These are phyloP conservation scores for Bradypodion pumilum DNA, from an alignment of 2,797 vertebrate genomes.

Conservation along the genomic window DNA sequence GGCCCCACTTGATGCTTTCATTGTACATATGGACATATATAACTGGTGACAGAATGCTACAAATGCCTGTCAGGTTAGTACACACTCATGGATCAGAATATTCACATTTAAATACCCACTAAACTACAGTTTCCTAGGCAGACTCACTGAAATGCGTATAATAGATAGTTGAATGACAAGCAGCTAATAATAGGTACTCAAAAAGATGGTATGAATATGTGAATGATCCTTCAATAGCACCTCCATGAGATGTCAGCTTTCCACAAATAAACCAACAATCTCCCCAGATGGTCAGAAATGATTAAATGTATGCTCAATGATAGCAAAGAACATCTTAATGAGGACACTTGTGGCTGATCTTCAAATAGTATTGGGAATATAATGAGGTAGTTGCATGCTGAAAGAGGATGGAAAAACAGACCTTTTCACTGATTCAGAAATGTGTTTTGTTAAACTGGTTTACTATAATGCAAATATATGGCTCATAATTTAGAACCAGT, in stretches of 20 bases:
- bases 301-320: slow-evolving; percentile 1
- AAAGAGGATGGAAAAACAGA: not conserved
- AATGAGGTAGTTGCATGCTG: slow-evolving; percentile 15
- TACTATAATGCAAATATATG: slow-evolving; percentile 9
- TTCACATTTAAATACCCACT: slow-evolving; percentile 3
- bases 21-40: not conserved
- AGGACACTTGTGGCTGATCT: slow-evolving; percentile 11
- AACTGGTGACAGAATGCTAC: not conserved
- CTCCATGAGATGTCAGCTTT: slow-evolving; percentile 22
- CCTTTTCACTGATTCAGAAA: slow-evolving; percentile 25
- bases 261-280: slow-evolving; percentile 28
- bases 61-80: not conserved
- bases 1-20: not conserved
- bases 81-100: not conserved
- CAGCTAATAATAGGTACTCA: slow-evolving; percentile 15
- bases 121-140: not conserved
- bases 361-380: slow-evolving; percentile 8
- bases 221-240: slow-evolving; percentile 14
- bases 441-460: slow-evolving; percentile 24
- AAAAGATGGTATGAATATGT: not conserved
- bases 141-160: not conserved
- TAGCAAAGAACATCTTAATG: slow-evolving; percentile 33
- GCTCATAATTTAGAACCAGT: not conserved
- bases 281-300: slow-evolving; percentile 12
- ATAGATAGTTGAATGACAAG: slow-evolving; percentile 15